Evolutionary conservation across 2,113 vertebrate genomes (phyloP).

Genomic region (Ascaphus truei): DNA sequence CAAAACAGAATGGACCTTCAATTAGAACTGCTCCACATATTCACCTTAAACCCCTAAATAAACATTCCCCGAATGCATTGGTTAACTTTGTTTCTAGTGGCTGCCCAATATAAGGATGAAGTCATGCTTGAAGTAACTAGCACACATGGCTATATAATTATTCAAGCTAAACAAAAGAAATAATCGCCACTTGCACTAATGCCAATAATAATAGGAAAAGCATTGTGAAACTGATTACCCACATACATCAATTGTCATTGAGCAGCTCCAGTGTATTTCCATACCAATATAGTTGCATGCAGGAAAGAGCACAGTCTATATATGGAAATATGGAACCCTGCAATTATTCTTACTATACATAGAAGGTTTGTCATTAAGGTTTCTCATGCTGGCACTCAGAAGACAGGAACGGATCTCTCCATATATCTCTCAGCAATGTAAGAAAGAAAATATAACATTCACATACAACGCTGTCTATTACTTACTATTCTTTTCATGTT

Average conservation of each 20-base stretch:
- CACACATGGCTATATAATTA: no score
- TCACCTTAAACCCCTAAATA: no score
- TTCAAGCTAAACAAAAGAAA: slow-evolving; percentile 16
- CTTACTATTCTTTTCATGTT: not conserved
- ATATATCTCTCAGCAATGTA: not conserved
- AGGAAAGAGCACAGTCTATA: slow-evolving; percentile 12
- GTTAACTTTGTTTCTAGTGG: no score
- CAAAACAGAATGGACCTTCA: no score
- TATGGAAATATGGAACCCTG: not conserved
- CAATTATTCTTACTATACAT: not conserved
- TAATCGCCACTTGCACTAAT: not conserved
- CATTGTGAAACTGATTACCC: not conserved
- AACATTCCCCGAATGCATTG: no score
- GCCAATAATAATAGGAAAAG: slow-evolving; percentile 12
- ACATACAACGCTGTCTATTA: not conserved
- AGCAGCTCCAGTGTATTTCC: no score
- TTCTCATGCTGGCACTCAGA: not conserved
- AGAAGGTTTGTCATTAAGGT: slow-evolving; percentile 12
- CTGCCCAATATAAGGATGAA: no score
- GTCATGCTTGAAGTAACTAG: no score
- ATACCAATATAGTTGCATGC: not conserved
- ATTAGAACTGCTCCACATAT: no score
- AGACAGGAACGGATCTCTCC: not conserved
- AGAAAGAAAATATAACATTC: not conserved
- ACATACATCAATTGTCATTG: slow-evolving; percentile 4